Percentiles rank a stretch among this genome's conserved stretches.
These are phyloP conservation scores for Echeneis naucrates DNA, from an alignment of 2,797 vertebrate species.

Conservation along the genomic window DNA sequence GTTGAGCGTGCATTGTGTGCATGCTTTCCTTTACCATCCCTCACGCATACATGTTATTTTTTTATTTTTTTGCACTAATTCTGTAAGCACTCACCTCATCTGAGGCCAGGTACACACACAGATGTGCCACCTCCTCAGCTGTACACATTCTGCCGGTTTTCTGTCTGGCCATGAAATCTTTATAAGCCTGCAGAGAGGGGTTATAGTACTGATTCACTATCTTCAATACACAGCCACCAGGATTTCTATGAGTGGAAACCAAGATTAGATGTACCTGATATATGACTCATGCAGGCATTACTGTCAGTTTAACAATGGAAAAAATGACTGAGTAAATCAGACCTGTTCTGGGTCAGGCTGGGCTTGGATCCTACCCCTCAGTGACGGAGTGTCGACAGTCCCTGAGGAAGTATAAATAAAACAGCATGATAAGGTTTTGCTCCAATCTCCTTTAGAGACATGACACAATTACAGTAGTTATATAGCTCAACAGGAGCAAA, in stretches of 20 bases:
- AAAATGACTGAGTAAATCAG: conserved; percentile 3
- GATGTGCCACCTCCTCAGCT: conserved; percentile 92
- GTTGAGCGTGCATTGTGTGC: not conserved
- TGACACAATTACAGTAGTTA: not conserved
- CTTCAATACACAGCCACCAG: not conserved
- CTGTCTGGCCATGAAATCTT: conserved; percentile 93
- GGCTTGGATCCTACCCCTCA: conserved; percentile 92
- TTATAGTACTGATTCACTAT: not conserved
- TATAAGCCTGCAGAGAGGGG: conserved; percentile 83
- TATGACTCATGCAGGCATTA: conserved; percentile 14
- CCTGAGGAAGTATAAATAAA: conserved; percentile 77
- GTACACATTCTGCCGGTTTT: conserved; percentile 93
- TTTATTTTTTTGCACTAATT: conserved; percentile 37
- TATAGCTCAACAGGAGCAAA: conserved; percentile 1
- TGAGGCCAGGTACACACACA: conserved; percentile 96
- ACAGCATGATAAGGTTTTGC: not conserved
- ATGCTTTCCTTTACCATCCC: not conserved
- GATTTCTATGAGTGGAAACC: conserved; percentile 1
- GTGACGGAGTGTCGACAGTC: conserved; percentile 94
- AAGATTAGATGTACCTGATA: conserved; percentile 9
- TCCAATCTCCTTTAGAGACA: not conserved
- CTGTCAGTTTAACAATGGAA: conserved; percentile 8
- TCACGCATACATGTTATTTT: not conserved
- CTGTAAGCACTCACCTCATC: conserved; percentile 88
- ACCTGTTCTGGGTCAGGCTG: conserved; percentile 91